Evolutionary conservation across 2,113 vertebrate species (phyloP).

Genomic region (Muntiacus muntjak): DNA sequence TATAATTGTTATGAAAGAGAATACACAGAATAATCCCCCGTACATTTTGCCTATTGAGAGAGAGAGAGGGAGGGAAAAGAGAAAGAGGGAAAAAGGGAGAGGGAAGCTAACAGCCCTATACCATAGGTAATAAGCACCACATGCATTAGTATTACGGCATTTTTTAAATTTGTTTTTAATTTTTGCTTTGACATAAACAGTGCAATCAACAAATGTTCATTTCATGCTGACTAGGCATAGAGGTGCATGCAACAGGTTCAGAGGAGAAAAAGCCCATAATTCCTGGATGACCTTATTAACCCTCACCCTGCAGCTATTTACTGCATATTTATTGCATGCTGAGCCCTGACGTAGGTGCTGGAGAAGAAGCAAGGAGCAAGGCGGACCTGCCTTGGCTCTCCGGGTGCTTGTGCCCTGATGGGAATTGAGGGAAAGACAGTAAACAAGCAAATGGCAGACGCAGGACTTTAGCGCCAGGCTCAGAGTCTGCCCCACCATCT

Average conservation of each 20-base stretch:
- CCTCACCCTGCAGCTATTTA: not conserved
- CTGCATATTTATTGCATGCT: not conserved
- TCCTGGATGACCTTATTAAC: not conserved
- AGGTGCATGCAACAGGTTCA: not conserved
- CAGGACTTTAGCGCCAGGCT: rapidly evolving
- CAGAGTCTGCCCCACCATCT: not conserved
- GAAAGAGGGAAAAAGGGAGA: not conserved
- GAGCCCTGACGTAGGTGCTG: not conserved
- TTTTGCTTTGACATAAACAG: not conserved
- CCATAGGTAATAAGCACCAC: not conserved
- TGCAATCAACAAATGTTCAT: not conserved
- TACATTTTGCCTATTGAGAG: not conserved
- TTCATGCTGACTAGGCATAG: not conserved
- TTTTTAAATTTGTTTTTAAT: not conserved
- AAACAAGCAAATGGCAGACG: not conserved
- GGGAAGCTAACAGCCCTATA: not conserved
- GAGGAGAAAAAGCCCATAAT: not conserved
- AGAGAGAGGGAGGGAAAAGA: not conserved
- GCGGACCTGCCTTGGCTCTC: not conserved
- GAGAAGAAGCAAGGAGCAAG: not conserved
- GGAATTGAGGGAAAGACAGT: not conserved
- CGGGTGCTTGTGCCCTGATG: not conserved
- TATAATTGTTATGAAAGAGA: not conserved
- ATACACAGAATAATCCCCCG: not conserved
- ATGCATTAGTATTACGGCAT: not conserved